phyloP scores from a whole-genome alignment of 1,140 invertebrate genomes.

The Tetramorium parvispinum region DNA sequence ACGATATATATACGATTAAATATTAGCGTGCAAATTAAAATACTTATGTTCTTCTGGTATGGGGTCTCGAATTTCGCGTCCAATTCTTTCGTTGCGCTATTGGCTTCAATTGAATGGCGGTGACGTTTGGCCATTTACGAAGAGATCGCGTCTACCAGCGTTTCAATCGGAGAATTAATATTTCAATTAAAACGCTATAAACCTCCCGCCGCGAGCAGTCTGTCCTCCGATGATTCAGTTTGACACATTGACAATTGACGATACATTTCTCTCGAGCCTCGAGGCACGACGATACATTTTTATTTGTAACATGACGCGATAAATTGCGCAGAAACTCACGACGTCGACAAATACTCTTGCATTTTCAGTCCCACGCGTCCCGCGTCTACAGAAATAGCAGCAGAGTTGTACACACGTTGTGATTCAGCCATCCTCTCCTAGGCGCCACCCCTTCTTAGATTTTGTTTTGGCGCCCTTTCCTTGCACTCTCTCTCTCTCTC shows the following conservation, averaged over 20 bases:
- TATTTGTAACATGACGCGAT: constrained; percentile 10
- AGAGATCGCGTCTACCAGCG: neutral
- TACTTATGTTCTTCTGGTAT: neutral
- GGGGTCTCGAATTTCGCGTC: neutral
- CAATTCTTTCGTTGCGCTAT: neutral
- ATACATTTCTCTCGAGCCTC: neutral
- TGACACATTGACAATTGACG: neutral
- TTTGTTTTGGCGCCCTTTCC: neutral
- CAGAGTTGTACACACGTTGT: constrained; percentile 50
- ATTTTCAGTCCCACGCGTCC: constrained; percentile 56
- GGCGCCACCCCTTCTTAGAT: constrained; percentile 33
- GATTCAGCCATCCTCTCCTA: constrained; percentile 23
- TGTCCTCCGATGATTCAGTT: neutral
- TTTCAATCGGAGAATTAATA: constrained; percentile 38
- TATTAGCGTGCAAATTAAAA: neutral
- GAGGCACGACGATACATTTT: too few relatives aligned
- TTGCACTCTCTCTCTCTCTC: neutral
- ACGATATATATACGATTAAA: neutral
- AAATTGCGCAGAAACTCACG: neutral
- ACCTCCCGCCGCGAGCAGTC: neutral
- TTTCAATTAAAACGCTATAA: constrained; percentile 14
- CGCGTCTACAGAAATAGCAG: constrained; percentile 61
- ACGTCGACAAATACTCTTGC: constrained; percentile 29
- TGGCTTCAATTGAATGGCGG: constrained; percentile 26
- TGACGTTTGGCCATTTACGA: constrained; percentile 10